Evolutionary conservation across 2,113 vertebrate species (phyloP).

Genomic region (Reinhardtius hippoglossoides): DNA sequence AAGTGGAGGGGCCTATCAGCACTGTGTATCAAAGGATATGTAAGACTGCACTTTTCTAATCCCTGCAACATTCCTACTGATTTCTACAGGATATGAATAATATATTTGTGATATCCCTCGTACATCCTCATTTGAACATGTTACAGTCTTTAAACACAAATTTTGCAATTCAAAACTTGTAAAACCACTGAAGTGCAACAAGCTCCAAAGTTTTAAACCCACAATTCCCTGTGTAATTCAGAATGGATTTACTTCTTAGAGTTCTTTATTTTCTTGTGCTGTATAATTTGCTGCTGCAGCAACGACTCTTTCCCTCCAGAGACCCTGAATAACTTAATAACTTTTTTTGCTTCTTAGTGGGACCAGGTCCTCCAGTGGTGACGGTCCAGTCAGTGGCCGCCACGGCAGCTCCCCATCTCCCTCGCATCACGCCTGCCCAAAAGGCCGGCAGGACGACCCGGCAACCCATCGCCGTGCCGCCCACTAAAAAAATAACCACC

Average conservation of each 20-base stretch:
- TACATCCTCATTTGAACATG: no score
- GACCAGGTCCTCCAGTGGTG: constrained; percentile 33
- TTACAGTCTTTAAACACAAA: no score
- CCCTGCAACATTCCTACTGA: neutral
- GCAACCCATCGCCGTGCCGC: constrained; percentile 37
- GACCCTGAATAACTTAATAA: neutral
- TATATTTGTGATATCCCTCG: no score
- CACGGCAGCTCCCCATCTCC: constrained; percentile 46
- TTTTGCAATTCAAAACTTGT: no score
- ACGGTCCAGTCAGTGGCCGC: constrained; percentile 36
- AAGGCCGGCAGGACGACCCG: constrained; percentile 40
- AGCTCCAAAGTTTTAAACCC: neutral
- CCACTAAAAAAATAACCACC: constrained; percentile 31
- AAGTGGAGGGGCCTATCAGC: constrained; percentile 81
- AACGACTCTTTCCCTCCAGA: neutral
- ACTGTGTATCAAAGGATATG: constrained; percentile 81
- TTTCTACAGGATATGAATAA: no score
- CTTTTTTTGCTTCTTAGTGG: constrained; percentile 63
- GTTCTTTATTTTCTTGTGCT: no score
- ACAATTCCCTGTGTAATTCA: neutral
- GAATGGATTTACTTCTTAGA: neutral
- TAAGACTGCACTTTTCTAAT: constrained; percentile 37
- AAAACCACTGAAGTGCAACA: no score
- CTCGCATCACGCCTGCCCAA: constrained; percentile 11
- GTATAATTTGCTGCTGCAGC: no score